Conservation (phyloP, 2,888 invertebrate species). For the Leucoptera coffeella region DNA sequence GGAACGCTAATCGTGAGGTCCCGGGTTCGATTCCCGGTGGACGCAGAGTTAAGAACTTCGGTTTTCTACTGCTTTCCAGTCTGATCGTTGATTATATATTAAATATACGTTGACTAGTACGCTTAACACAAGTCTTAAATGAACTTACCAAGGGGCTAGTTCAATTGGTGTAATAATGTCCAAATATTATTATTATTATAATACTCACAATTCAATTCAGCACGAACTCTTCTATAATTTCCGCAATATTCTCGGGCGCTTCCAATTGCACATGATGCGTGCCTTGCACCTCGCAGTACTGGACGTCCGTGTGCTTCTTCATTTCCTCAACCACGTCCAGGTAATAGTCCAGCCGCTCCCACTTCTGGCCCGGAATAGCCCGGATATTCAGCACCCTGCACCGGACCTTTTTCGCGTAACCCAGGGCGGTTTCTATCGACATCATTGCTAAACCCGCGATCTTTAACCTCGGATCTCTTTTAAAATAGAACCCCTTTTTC, state of each 20-base stretch:
- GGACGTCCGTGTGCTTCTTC: slow-evolving; percentile 52
- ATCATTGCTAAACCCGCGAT: slow-evolving; percentile 64
- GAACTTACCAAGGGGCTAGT: too few species aligned
- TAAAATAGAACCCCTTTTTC: slow-evolving; percentile 57
- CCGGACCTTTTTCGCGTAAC: slow-evolving; percentile 62
- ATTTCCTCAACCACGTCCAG: slow-evolving; percentile 59
- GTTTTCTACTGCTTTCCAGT: too few species aligned
- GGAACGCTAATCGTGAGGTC: too few species aligned
- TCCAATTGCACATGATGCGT: slow-evolving; percentile 82
- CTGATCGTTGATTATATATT: too few species aligned
- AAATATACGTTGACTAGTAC: too few species aligned
- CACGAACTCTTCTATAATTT: slow-evolving; percentile 60
- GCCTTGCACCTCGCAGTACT: slow-evolving; percentile 64
- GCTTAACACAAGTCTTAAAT: too few species aligned
- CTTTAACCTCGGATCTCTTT: slow-evolving; percentile 71
- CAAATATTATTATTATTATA: too few species aligned
- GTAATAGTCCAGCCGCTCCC: slow-evolving; percentile 64
- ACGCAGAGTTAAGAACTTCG: too few species aligned
- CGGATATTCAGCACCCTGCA: slow-evolving; percentile 76
- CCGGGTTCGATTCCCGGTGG: too few species aligned
- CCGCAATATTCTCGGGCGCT: slow-evolving; percentile 59
- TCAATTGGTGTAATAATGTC: too few species aligned
- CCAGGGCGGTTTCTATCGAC: slow-evolving; percentile 63
- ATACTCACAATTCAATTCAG: too few species aligned
- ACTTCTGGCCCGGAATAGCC: slow-evolving; percentile 64